Base-by-base conservation (phyloP, 2,113 vertebrate species). In the Romanogobio albipinnatus region DNA sequence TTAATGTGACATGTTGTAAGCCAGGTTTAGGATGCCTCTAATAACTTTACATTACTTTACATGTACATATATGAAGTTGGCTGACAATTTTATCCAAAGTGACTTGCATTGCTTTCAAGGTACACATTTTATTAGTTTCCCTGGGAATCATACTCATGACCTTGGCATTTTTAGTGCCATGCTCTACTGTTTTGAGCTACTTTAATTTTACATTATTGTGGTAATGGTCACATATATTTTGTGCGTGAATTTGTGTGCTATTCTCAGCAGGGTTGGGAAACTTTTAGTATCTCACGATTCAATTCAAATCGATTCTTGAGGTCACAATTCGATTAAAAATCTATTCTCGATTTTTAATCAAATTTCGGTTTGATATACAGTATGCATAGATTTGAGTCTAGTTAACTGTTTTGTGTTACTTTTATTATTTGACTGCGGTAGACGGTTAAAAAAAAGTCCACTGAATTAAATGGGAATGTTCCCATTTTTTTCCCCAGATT, bases 1-100 rank as follows among this genome's bases (percentile, higher is more conserved):
- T 62, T 47, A 62, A 62, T 47, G 39, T 61, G 76, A 59, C 33
- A 62, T 80, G 36, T 47, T 62, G 58, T 61, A 62, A 80, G 58
- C 13, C 11, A 47, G n/a, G 13, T 62, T 64, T 26, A 80, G 33
- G 53, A n/a, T 19, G 49, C 8, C 19, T 11, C 29, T 36, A 17
- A 66, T 33, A 17, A 8, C 36, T 33, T 33, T 17, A 36, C 29
- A 17, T 39, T 22, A 9, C 22, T 68, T 70, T 70, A n/a, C 1
- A 22, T 70, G 1, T 22, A 17, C 3, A 22, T 70, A 5, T n/a
- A 17, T 33, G 29, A 17, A 66, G 33, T 22, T 64, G 26, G 8
- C 33, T 5, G 8, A 39, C 19, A 19, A 0, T 43, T 74, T 26
- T 74, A 74, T 6, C 71, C 22, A n/a, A 49, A 74, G 71, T 24